Base-by-base conservation (phyloP, 37 sponge, comb jelly and placozoan species). In the Eunapius fragilis region DNA sequence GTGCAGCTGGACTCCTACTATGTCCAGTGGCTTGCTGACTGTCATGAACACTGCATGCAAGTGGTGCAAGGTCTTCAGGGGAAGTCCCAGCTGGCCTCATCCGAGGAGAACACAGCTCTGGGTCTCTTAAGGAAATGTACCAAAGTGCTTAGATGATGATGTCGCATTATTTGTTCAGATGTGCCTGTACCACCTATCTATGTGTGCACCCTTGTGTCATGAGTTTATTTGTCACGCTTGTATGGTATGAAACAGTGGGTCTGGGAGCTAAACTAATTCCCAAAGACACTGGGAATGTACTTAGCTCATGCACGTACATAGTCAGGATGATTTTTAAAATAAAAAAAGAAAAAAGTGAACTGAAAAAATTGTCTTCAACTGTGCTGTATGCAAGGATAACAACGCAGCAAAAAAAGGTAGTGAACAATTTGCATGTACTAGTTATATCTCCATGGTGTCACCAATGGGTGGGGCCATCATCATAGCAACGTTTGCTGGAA, bases 21-120 rank as follows among this genome's bases (percentile, higher is more conserved):
- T 58, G 58, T 11, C 58, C 58, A 58, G 17, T 17, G 22, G 17
- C 1, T 17, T 58, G 17, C 17, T 11, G 58, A 58, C 19, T 58
- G 58, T 58, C 35, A 36, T 36, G 32, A 25, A 75, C 75, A 75
- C 75, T 75, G 32, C 35, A 25, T 31, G 7, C 32, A 25, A 37
- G 35, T 36, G 32, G 35, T 25, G 0, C 25, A 34, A 22, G 35
- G 3, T 13, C 32, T 36, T 75, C 32, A 34, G 35, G 31, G 24
- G 12, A 25, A 75, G 75, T 25, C 75, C 33, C 32, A 0, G 3
- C 32, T 75, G 35, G 35, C 35, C 75, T 31, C 75, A 75, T n/a
- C n/a, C n/a, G 75, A 75, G 25, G 75, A 75, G 30, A 36, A 75
- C 75, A 75, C 75, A 25, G 3, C 75, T 31, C 75, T 75, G 0